Conservation (phyloP, 2,797 vertebrate species). For the Prunella strophiata region DNA sequence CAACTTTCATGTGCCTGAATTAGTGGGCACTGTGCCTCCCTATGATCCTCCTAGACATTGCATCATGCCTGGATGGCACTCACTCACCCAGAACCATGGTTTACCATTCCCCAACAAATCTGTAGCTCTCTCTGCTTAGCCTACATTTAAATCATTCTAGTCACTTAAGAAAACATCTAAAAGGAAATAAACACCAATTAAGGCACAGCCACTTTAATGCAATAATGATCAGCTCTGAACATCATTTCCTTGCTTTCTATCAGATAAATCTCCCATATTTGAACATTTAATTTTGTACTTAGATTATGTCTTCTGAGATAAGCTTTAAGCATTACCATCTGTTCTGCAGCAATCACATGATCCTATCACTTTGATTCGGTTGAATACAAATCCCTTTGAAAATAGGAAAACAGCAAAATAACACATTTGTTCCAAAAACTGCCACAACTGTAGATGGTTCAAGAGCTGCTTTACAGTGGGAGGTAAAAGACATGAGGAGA, state of each 20-base stretch:
- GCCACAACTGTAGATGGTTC: background rate
- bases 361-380: conserved; percentile 25
- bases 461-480: background rate
- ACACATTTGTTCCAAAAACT: background rate
- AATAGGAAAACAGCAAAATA: conserved; percentile 8
- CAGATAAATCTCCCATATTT: conserved; percentile 44
- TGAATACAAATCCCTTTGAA: conserved; percentile 43
- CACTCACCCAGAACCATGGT: background rate
- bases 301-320: conserved; percentile 60
- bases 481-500: background rate
- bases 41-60: background rate
- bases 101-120: background rate
- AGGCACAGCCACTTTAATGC: conserved; percentile 32
- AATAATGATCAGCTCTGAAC: conserved; percentile 44
- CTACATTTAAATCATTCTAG: conserved; percentile 31
- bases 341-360: conserved; percentile 48
- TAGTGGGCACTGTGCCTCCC: background rate
- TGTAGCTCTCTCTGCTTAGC: background rate
- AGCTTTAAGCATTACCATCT: conserved; percentile 59
- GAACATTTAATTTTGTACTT: conserved; percentile 62
- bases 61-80: background rate
- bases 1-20: background rate
- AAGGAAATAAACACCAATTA: conserved; percentile 66
- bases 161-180: conserved; percentile 32
- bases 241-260: conserved; percentile 8